Base-by-base conservation (phyloP, 2,888 invertebrate genomes). In the Drosophila barbarae region DNA sequence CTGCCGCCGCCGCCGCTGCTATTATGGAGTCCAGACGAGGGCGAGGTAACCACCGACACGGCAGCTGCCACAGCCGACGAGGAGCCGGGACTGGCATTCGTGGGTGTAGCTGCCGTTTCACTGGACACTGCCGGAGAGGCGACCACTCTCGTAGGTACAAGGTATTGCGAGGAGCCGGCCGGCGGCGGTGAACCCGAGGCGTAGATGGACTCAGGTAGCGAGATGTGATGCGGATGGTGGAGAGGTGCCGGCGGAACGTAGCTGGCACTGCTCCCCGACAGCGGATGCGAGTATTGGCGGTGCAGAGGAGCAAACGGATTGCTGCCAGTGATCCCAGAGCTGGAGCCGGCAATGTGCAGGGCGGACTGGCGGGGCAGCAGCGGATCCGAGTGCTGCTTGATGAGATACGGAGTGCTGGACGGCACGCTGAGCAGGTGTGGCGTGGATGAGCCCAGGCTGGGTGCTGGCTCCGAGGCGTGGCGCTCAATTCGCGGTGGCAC, bases 301-400 rank as follows among this genome's bases (percentile, higher is more conserved):
- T 91, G 91, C 54, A 91, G 87, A 64, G 87, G 82, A 8, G 87
- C 84, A 63, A 85, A 88, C 0, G 86, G 85, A 73, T 86, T 86
- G 39, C 67, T 79, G 36, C 77, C 73, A 9, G 72, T 59, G 2
- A 76, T 59, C 44, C 77, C 64, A 21, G 53, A 53, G n/a, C 69
- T 55, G 13, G 71, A 64, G 13, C 73, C 51, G 21, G 76, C 72
- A 7, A 78, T 76, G 23, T 84, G 72, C 59, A 82, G 49, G 39
- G 89, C 87, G 57, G 90, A 91, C 87, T 93, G 92, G 78, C 91
- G 92, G 26, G 93, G 92, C 73, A 93, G 82, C 51, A 93, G 81
- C 1, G 93, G 93, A 88, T 93, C 93, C 30, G 93, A 93, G 86
- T 93, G 93, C 83, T 93, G 93, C 84, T 93, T 93, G 26, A 92